These are phyloP conservation scores for Anoplophora glabripennis DNA, from an alignment of 1,140 invertebrate species.

Conservation along the genomic window DNA sequence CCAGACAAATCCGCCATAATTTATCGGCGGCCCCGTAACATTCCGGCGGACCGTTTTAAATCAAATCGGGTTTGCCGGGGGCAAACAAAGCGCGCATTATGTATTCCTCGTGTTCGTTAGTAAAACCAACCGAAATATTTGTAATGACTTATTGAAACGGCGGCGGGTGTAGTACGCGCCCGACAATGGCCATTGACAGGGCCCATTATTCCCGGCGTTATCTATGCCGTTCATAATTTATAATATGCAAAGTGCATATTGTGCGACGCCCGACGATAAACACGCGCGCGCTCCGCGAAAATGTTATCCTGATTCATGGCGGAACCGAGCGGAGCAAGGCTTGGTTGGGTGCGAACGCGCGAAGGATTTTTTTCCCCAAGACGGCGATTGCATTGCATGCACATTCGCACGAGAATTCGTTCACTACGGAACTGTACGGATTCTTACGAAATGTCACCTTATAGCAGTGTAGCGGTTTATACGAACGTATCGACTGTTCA, in stretches of 20 bases:
- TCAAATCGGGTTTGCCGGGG: too few relatives aligned
- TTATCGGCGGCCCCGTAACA: too few relatives aligned
- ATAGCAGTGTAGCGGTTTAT: too few relatives aligned
- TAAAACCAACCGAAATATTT: constrained; percentile 18
- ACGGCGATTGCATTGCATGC: too few relatives aligned
- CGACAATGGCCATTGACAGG: constrained; percentile 11
- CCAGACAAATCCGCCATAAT: too few relatives aligned
- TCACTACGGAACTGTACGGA: too few relatives aligned
- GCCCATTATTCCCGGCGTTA: constrained; percentile 8
- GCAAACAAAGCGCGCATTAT: neutral
- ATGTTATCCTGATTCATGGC: constrained; percentile 16
- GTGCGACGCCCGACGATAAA: constrained; percentile 16
- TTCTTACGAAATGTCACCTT: too few relatives aligned
- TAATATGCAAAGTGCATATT: constrained; percentile 22
- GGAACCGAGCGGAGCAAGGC: neutral
- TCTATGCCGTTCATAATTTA: constrained; percentile 19
- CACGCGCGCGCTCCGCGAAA: constrained; percentile 7
- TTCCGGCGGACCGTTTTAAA: too few relatives aligned
- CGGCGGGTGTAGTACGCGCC: constrained; percentile 6
- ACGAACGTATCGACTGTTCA: too few relatives aligned
- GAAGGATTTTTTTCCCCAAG: too few relatives aligned
- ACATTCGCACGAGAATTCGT: too few relatives aligned
- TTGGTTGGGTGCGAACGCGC: too few relatives aligned
- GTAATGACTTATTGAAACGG: constrained; percentile 10
- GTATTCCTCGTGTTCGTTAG: constrained; percentile 5